Evolutionary conservation across 2,888 invertebrate genomes (phyloP), one percentile per base, ranked within the genome.

Genomic region (Euplexia lucipara): DNA sequence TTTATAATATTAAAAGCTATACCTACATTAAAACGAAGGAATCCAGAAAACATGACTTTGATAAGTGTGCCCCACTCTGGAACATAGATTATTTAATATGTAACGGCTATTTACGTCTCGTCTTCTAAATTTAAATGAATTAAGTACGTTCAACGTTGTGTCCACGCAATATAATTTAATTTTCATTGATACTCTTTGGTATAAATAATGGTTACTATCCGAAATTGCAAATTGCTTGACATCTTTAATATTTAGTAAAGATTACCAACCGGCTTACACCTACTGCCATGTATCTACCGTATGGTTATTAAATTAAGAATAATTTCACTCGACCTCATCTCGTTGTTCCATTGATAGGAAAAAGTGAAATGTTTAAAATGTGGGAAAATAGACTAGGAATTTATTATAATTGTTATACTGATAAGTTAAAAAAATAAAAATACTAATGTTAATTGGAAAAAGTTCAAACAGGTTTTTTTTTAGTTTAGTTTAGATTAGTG

Each of bases 21-120:
- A 71, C 42, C n/a, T n/a, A n/a, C n/a, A 72, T 54, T 48, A 49
- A 34, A 44, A 2, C 37, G 6, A 10, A 52, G 37, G 20, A 42
- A 45, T 56, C 41, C 56, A n/a, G 16, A 51, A 41, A 60, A 34
- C 42, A 51, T 52, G 73, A 73, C 51, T 51, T 60, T 60, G 67
- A 73, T 56, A 52, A 60, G 42, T 52, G 6, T 49, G 37, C 20
- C 37, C 26, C 20, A 20, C 32, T 9, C 37, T 42, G 42, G 32
- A 56, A 39, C 20, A 39, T 20, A 56, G 6, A 56, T 66, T 54
- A 66, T 59, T 48, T 69, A 30, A 37, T 57, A 52, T 64, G 41
- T 34, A 34, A 47, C 30, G 39, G 51, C 7, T 67, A 54, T 67
- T 67, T 67, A 42, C 26, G 45, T 59, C n/a, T 39, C 3, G 1